Evolutionary conservation across 2,113 vertebrate species (phyloP).

Genomic region (Notechis scutatus): DNA sequence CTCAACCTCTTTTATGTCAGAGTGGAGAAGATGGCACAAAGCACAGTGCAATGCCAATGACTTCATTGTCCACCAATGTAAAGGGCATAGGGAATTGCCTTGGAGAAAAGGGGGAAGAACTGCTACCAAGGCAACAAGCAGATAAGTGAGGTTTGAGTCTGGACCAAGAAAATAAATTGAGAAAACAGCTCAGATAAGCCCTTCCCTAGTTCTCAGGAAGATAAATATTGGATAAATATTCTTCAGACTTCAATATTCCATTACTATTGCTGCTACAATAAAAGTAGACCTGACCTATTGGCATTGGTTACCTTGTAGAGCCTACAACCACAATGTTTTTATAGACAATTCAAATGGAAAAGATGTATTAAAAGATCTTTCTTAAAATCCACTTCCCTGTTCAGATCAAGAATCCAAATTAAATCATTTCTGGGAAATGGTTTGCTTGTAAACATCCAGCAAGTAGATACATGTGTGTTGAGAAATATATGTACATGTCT

Average conservation of each 20-base stretch:
- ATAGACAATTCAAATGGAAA: background rate
- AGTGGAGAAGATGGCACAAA: background rate
- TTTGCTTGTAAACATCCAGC: background rate
- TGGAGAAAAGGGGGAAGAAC: background rate
- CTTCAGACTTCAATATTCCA: background rate
- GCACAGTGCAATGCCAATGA: background rate
- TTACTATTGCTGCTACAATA: background rate
- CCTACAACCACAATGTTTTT: background rate
- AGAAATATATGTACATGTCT: background rate
- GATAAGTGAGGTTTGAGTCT: background rate
- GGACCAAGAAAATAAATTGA: background rate
- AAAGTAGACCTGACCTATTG: background rate
- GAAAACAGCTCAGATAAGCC: background rate
- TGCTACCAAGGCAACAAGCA: background rate
- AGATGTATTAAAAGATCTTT: background rate
- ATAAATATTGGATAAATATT: background rate
- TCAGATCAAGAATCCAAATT: background rate
- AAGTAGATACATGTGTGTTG: background rate
- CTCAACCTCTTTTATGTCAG: background rate
- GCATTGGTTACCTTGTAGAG: background rate
- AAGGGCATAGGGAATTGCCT: background rate
- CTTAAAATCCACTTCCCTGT: background rate
- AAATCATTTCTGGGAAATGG: background rate
- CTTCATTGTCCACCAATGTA: background rate
- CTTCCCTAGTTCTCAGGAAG: background rate